Evolutionary conservation across 2,888 invertebrate genomes (phyloP), one percentile per base, ranked within the genome.

Genomic region (Yponomeuta cagnagella): DNA sequence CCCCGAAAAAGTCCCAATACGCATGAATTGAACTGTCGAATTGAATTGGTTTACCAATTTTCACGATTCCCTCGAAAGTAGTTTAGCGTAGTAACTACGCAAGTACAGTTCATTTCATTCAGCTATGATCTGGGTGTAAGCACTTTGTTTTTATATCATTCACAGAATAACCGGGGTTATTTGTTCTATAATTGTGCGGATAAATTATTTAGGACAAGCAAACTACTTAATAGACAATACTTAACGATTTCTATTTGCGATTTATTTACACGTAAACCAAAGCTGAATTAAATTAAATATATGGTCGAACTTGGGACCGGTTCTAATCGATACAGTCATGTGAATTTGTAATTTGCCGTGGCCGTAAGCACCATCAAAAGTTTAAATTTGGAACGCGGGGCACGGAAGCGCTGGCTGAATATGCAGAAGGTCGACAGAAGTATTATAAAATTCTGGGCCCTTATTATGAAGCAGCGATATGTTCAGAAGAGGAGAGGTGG

Each of bases 301-400:
- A 58, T 12, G 15, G 8, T 48, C 23, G 33, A 23, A 43, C 68
- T 63, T 58, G 58, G 1, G 48, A 58, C 12, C 23, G 58, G 58
- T 23, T 48, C 37, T 10, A 63, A 70, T 64, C 63, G 70, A 70
- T 70, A 15, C 70, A 63, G 63, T 43, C 64, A 63, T 10, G 70
- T 63, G 30, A 70, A 10, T 69, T 69, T 58, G 70, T 70, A 64
- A 74, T 74, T 74, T 76, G 75, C 76, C 74, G 74, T 74, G 15
- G 76, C 79, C 76, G 80, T 87, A 87, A 89, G 89, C 86, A 85
- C 82, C 85, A 87, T 89, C 87, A 85, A 84, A 88, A 89, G 88
- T 88, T 89, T 88, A 86, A 87, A 88, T 87, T 88, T 86, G 84
- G 87, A 85, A 82, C 74, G 80, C 83, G 81, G 83, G 88, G 31